Evolutionary conservation across 2,797 vertebrate genomes (phyloP), one percentile per base, ranked within the genome.

Genomic region (Enteromius unitaeniatus): DNA sequence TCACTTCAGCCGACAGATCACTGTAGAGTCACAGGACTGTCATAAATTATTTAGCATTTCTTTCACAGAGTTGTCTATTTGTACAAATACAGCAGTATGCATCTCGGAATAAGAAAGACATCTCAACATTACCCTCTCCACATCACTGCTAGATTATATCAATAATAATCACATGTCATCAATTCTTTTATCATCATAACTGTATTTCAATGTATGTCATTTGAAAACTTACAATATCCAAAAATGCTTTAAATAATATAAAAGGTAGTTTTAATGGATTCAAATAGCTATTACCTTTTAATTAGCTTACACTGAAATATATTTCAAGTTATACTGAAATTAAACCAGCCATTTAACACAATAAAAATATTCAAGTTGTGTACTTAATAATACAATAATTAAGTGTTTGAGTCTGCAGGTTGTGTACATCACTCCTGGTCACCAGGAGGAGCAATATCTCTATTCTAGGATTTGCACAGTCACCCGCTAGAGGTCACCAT

Each of bases 401-500:
- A 21, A 73, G 45, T 55, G 10, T 75, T 37, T 34, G 31, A 1
- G 28, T 23, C 11, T 40, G 51, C 51, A 40, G 3, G 53, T 23
- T 65, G 76, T 64, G 8, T 8, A 14, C n/a, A 49, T 34, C 19
- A 21, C 42, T 65, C 26, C 58, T 65, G 60, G 42, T 28, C 77
- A 65, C 77, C 47, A 65, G 58, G 42, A 49, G 60, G 60, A 28
- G 77, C 26, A 31, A 23, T 31, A 67, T 65, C 11, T 19, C 1
- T 28, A 11, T 62, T 23, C 2, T n/a, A 40, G 13, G 13, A 76
- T 23, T 37, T 62, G 21, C 31, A 23, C 19, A 82, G 42, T 74
- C 28, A 21, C 49, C 70, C 80, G 64, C 42, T 21, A 74, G 80
- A 82, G 69, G 69, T 37, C 80, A 49, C 8, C 42, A 51, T 51